Evolutionary conservation across 2,113 vertebrate species (phyloP).

Genomic region (Aphyosemion australe): DNA sequence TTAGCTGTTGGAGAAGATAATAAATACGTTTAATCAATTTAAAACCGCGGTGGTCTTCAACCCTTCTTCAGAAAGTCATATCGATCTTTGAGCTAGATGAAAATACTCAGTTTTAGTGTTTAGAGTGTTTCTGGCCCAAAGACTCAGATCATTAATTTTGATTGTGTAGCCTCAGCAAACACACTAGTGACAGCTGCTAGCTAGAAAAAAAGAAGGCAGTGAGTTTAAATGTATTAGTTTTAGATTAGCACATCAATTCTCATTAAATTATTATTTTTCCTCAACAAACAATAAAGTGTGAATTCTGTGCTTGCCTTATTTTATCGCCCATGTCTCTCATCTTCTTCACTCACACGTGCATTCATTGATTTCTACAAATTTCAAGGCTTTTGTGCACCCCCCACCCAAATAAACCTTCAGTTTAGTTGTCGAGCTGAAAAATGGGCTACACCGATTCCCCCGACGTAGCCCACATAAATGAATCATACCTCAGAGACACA

Average conservation of each 20-base stretch:
- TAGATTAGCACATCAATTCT: slow-evolving; percentile 19
- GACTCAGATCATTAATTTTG: slow-evolving; percentile 6
- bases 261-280: slow-evolving; percentile 9
- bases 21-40: no score
- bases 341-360: background rate
- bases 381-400: background rate
- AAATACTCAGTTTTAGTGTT: slow-evolving; percentile 5
- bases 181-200: no score
- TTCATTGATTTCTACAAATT: slow-evolving; percentile 2
- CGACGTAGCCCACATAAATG: slow-evolving; percentile 50
- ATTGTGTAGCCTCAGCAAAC: slow-evolving; percentile 14
- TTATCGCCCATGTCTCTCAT: background rate
- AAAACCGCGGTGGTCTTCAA: no score
- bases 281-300: background rate
- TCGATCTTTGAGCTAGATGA: background rate
- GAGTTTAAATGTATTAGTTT: slow-evolving; percentile 52
- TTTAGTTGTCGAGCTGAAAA: slow-evolving; percentile 66
- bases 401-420: slow-evolving; percentile 26
- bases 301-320: background rate
- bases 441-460: slow-evolving; percentile 38
- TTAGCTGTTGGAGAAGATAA: no score
- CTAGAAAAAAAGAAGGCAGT: background rate
- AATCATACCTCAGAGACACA: slow-evolving; percentile 60
- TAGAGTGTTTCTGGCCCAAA: slow-evolving; percentile 1
- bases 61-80: no score